Evolutionary conservation across 2,888 invertebrate genomes (phyloP).

Genomic region (Notodonta dromedarius): DNA sequence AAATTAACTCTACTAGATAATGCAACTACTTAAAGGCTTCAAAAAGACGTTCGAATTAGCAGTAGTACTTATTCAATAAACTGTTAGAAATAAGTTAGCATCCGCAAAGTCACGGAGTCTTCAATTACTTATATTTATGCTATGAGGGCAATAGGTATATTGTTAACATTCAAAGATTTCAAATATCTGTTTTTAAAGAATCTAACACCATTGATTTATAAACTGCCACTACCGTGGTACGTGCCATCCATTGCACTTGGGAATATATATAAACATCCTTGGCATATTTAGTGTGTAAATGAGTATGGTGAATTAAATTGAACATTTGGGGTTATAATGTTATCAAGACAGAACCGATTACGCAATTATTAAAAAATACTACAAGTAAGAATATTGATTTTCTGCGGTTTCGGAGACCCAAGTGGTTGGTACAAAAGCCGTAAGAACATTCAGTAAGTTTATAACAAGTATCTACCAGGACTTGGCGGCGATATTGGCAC

Average conservation of each 20-base stretch:
- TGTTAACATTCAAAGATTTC: too few relatives aligned
- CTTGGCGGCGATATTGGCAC: slow-evolving; percentile 24
- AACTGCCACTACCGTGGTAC: slow-evolving; percentile 5
- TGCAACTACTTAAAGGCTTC: background rate
- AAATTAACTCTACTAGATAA: background rate
- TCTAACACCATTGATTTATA: too few relatives aligned
- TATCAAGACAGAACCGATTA: background rate
- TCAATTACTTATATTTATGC: too few relatives aligned
- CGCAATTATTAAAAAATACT: background rate
- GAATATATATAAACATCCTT: slow-evolving; percentile 51
- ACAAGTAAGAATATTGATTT: background rate
- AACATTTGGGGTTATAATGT: slow-evolving; percentile 11
- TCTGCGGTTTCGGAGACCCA: background rate
- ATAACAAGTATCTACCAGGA: slow-evolving; percentile 23
- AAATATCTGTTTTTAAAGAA: too few relatives aligned
- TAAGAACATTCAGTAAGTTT: slow-evolving; percentile 7
- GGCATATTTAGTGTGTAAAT: slow-evolving; percentile 40
- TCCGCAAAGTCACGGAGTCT: background rate
- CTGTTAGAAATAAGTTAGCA: background rate
- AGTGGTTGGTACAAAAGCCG: background rate
- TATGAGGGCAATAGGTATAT: too few relatives aligned
- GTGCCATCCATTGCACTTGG: slow-evolving; percentile 36
- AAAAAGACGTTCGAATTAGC: background rate
- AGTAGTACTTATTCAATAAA: background rate
- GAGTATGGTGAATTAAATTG: slow-evolving; percentile 21